Base-by-base conservation (phyloP, 2,797 vertebrate species). In the Chaetodon trifasciatus region DNA sequence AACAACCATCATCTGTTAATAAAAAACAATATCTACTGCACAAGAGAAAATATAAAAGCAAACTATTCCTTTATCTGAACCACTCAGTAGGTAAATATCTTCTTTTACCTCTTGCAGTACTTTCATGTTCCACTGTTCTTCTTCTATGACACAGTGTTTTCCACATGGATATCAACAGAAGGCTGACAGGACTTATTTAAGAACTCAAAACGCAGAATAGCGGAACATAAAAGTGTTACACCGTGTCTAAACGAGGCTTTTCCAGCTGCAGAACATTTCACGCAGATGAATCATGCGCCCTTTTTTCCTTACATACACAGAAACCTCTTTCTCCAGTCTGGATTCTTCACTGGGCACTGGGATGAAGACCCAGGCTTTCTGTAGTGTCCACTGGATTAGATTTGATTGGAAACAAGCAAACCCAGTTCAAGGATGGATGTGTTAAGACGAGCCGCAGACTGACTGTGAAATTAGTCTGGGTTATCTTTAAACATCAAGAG, bases 61-160 rank as follows among this genome's bases (percentile, higher is more conserved):
- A 24, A 23, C 13, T 12, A 13, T 13, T 62, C n/a, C 8, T 64
- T 47, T 6, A 44, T 28, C 23, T 28, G 17, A 46, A 17, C 16
- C 40, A 2, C 15, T 47, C 42, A 46, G 23, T 46, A 21, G n/a
- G n/a, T 40, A 44, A 50, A 50, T 11, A 32, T 4, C 9, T 32
- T 32, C 12, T 44, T 8, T 28, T 10, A 32, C 19, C 44, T 21
- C 24, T 16, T 70, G 24, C 24, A 5, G 24, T 5, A n/a, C 23
- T 70, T 70, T 70, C 4, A 44, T 49, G n/a, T 50, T 49, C 44
- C 42, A n/a, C 28, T 23, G 3, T 42, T 58, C n/a, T 65, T 52
- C 12, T 50, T 16, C 35, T 39, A 3, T 32, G 28, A 32, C 21
- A 3, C 3, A 37, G 23, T 39, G 11, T 57, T 35, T 57, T n/a